Base-by-base conservation (phyloP, 1,140 invertebrate species). In the Drosophila biarmipes region DNA sequence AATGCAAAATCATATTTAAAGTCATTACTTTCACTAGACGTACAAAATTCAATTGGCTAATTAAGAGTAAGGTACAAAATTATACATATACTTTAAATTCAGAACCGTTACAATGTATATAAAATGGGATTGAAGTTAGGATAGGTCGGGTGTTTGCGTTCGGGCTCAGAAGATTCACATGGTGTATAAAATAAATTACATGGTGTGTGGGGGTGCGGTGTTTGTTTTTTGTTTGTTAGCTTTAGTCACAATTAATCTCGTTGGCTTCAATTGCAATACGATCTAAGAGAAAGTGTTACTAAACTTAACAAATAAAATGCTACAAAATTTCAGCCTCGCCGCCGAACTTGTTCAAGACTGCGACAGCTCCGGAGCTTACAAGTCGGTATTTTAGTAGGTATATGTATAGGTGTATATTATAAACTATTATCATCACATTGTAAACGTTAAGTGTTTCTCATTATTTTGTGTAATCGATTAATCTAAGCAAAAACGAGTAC, bases 371-470 rank as follows among this genome's bases (percentile, higher is more conserved):
- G 71, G 79, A 85, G 80, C 80, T 77, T 62, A 66, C 76, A 72
- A 62, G 67, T 85, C 63, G 81, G 58, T 86, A 73, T 85, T 68
- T 54, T 80, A 59, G 66, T 66, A 51, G 61, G 55, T 73, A 73
- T 73, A 63, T 73, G 43, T 71, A 69, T 76, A 68, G 73, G 52
- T 79, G 73, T 82, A 71, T 85, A 87, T 86, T 86, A 86, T 78
- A 66, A 87, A 89, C 82, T 87, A 87, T 87, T 87, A 87, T 87
- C 82, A 87, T 87, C 82, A 87, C 82, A 87, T 87, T 87, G 86
- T 77, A 87, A 87, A 87, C 74, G 64, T 87, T 87, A 87, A 89
- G 82, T 87, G 64, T 84, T 74, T 63, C 61, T 69, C 73, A 52
- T 54, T 82, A 71, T 78, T 87, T 87, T 76, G 63, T 68, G 63